Percentiles rank a stretch among this genome's conserved stretches.
Conservation (phyloP, 1,140 invertebrate genomes). For the Ganaspis sp. region DNA sequence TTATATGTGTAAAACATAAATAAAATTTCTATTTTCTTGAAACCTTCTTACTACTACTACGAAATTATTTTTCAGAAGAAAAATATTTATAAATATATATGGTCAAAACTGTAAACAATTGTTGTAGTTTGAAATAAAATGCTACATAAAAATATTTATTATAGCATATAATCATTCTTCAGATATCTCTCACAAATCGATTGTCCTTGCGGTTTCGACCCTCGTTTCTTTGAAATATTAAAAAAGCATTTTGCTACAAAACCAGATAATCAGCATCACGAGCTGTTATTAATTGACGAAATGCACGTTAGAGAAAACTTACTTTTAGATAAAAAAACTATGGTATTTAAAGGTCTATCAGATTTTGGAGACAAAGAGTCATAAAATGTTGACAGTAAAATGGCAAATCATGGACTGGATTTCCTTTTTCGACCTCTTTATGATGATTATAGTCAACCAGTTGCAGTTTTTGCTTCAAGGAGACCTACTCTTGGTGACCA, state of each 20-base stretch:
- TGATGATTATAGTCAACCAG: neutral
- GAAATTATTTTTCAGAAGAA: too few relatives aligned
- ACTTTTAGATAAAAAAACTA: conserved; percentile 37
- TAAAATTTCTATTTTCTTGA: too few relatives aligned
- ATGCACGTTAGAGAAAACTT: conserved; percentile 46
- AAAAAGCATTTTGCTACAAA: conserved; percentile 34
- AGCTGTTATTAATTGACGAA: conserved; percentile 49
- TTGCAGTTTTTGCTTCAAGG: neutral
- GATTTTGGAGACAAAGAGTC: conserved; percentile 43
- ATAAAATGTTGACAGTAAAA: neutral
- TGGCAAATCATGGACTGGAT: neutral
- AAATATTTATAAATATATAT: too few relatives aligned
- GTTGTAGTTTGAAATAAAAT: too few relatives aligned
- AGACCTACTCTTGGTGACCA: neutral
- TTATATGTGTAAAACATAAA: too few relatives aligned
- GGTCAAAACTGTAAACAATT: too few relatives aligned
- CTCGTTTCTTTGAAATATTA: conserved; percentile 43
- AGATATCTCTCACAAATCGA: conserved; percentile 42
- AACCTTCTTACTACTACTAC: too few relatives aligned
- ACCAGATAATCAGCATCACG: conserved; percentile 40
- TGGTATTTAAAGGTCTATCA: conserved; percentile 44
- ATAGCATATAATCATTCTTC: neutral
- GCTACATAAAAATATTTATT: too few relatives aligned
- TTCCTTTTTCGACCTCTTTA: neutral
- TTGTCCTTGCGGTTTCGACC: conserved; percentile 43